Evolutionary conservation across 2,113 vertebrate genomes (phyloP), one percentile per base, ranked within the genome.

Genomic region (Hydropotes inermis): DNA sequence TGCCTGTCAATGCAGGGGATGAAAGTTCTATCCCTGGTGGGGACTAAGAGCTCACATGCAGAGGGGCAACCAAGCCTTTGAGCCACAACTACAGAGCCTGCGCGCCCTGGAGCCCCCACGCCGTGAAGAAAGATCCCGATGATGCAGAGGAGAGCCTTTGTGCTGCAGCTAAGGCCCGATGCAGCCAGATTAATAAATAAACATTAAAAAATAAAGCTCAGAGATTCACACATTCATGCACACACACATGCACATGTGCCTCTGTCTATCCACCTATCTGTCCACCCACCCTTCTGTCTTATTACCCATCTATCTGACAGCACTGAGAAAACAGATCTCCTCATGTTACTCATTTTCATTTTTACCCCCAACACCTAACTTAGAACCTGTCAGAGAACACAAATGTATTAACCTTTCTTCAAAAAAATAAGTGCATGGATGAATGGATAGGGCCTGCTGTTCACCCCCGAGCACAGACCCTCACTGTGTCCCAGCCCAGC

Each of bases 61-160:
- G 64, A 36, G 64, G 64, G 64, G 17, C 7, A 36, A 36, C n/a
- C 36, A 36, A 36, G 64, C 64, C n/a, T 0, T 0, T 36, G 64
- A 70, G 17, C 17, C n/a, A 36, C n/a, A 36, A 0, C n/a, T 2
- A 36, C n/a, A 36, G 33, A 70, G 64, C 64, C 64, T 70, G 17
- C 0, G 0, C 21, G 17, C 64, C 64, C 64, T 21, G 17, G 64
- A 67, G 64, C 17, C n/a, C n/a, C 64, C 17, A 21, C 0, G n/a
- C 64, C 2, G 0, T 0, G 4, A 36, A 10, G 64, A 21, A 21
- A 70, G 33, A 11, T 21, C 17, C n/a, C n/a, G 17, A 70, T 11
- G n/a, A 70, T 36, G 64, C n/a, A 36, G 9, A 21, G 4, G 10
- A 21, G n/a, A 36, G 17, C n/a, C 17, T 70, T 36, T 70, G 64